Base-by-base conservation (phyloP, 1,140 invertebrate genomes). In the Cydia strobilella region DNA sequence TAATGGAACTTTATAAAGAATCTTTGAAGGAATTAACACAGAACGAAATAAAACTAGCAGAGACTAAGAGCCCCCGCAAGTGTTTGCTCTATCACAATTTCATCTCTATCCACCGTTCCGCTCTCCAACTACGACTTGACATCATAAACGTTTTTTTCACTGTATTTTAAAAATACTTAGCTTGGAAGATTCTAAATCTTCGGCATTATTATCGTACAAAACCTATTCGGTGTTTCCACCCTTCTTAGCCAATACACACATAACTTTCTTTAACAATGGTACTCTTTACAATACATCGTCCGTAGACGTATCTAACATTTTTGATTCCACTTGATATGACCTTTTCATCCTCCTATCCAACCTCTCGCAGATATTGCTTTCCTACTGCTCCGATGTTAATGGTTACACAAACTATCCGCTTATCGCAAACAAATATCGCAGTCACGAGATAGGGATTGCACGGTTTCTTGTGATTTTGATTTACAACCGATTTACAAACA, bases 161-260 rank as follows among this genome's bases (percentile, higher is more conserved):
- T 86, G 89, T 92, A 92, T 91, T 92, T 92, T 90, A 84, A 82
- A 91, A 92, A 91, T 91, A 92, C 90, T 79, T 79, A 81, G 82
- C 81, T 80, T 80, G 81, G 86, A 89, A 91, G 90, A 92, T 92
- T 92, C 84, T 86, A 81, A 92, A 92, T 90, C 90, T 90, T 86
- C 87, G 78, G 76, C 86, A 86, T 84, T 83, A 84, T 85, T 84
- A 86, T 82, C 80, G 80, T 86, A 89, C 84, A 86, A 84, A 82
- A 86, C 84, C 84, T 88, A 88, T 82, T 80, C 82, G 83, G 82
- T 87, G 83, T 77, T 81, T 76, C 83, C 85, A 89, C 82, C 83
- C 82, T 86, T 88, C 79, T 80, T 85, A 84, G 81, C 83, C 84
- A 79, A 83, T 84, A 87, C 86, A 90, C 83, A 84, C 84, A 83